A percentile compares a stretch with the other conserved stretches of the same genome.
Conservation (phyloP, 2,888 invertebrate species). For the Podotricha telesiphe region DNA sequence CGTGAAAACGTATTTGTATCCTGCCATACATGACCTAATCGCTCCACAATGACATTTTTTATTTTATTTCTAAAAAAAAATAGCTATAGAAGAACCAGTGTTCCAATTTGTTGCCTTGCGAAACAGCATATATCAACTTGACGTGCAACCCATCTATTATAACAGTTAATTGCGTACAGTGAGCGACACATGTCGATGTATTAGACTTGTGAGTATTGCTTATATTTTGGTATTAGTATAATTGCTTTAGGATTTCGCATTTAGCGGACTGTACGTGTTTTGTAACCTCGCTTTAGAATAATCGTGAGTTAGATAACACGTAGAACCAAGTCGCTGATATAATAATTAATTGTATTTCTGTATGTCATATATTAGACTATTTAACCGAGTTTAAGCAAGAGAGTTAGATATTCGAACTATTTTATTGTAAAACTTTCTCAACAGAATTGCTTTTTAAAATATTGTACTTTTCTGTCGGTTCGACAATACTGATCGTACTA, state of each 20-base stretch:
- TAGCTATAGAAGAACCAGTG: neutral
- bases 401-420: too few relatives aligned
- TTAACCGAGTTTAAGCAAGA: too few relatives aligned
- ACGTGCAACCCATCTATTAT: constrained; percentile 24
- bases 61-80: neutral
- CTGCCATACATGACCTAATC: too few relatives aligned
- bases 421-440: too few relatives aligned
- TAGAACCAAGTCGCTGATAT: constrained; percentile 12
- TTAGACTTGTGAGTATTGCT: neutral
- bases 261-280: constrained; percentile 13
- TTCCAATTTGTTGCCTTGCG: constrained; percentile 2
- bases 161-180: constrained; percentile 17
- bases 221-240: neutral
- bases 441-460: too few relatives aligned
- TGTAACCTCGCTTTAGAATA: constrained; percentile 10
- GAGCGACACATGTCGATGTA: neutral
- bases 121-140: constrained; percentile 2
- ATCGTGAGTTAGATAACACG: constrained; percentile 13
- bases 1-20: too few relatives aligned
- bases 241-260: neutral
- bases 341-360: constrained; percentile 8
- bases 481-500: too few relatives aligned
- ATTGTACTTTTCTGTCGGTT: too few relatives aligned
- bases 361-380: neutral
- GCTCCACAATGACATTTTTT: too few relatives aligned